phyloP scores from a whole-genome alignment of 2,888 invertebrate species.

The Clanis bilineata region DNA sequence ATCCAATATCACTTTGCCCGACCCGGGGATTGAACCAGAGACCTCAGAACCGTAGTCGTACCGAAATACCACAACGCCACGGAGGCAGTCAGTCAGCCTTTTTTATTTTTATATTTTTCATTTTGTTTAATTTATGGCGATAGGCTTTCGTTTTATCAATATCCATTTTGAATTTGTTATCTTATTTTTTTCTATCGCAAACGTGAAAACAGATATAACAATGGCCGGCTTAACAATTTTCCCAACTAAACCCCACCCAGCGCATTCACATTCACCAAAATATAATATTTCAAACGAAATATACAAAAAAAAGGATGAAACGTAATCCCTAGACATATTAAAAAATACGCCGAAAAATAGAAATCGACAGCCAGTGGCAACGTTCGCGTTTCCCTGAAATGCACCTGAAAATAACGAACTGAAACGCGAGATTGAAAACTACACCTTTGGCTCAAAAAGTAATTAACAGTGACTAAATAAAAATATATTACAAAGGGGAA shows the following conservation, averaged over 20 bases:
- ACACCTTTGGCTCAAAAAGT: constrained; percentile 1
- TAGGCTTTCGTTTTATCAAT: no score
- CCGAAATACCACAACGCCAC: no score
- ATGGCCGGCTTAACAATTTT: background rate
- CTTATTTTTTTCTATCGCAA: no score
- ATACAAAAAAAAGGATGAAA: background rate
- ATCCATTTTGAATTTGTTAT: no score
- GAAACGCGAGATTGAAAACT: background rate
- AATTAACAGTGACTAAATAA: background rate
- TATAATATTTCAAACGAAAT: background rate
- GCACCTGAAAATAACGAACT: constrained; percentile 1
- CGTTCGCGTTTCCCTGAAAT: background rate
- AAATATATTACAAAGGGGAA: background rate
- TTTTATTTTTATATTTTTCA: no score
- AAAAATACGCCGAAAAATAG: background rate
- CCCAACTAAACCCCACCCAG: no score
- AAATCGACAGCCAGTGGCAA: background rate
- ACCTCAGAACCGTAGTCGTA: no score
- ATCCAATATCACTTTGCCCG: no score
- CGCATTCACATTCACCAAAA: background rate
- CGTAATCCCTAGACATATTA: constrained; percentile 1
- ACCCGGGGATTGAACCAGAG: no score
- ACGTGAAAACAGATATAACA: no score
- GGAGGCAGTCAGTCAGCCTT: no score
- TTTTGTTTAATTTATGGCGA: no score